Base-by-base conservation (phyloP, 2,113 vertebrate genomes). In the Alethe castanea region DNA sequence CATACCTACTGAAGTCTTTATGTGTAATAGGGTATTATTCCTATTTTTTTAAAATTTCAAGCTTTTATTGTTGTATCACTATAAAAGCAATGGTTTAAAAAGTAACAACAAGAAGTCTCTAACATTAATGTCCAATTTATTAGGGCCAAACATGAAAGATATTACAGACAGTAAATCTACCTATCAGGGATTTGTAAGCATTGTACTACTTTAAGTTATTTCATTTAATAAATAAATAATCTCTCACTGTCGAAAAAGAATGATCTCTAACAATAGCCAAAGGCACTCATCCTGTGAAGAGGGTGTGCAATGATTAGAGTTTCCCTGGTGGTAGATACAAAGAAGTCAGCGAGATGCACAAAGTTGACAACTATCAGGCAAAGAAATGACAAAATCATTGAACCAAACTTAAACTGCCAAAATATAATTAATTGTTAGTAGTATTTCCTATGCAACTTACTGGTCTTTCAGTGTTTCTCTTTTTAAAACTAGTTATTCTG, bases 301-400 rank as follows among this genome's bases (percentile, higher is more conserved):
- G 7, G 11, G 8, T 33, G 44, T 0, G 0, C 14, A 44, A 12
- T 45, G 11, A 40, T 53, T 36, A 40, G 24, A 29, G 24, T 73
- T 84, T 89, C n/a, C 28, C 7, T 61, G 36, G 11, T 64, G 54
- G 8, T 53, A 57, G 36, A 84, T 82, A 83, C 48, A 56, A 74
- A 90, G 36, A 53, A 62, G 23, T 53, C 36, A 65, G 12, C 0
- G 1, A 70, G 38, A 45, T 62, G 22, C 61, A 81, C 20, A 33
- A 85, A 81, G 56, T 2, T 52, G 18, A 42, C 53, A 82, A 29
- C 59, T 44, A 4, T 42, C 20, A 64, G 29, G 29, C 13, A 59
- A 47, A 90, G 8, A 73, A 74, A 66, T 71, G 17, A 48, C 20
- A 59, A 60, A 84, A 44, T n/a, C 76, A 50, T 72, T 69, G 38